Evolutionary conservation across 2,797 vertebrate species (phyloP), one percentile per base, ranked within the genome.

Genomic region (Scarus forsteni): DNA sequence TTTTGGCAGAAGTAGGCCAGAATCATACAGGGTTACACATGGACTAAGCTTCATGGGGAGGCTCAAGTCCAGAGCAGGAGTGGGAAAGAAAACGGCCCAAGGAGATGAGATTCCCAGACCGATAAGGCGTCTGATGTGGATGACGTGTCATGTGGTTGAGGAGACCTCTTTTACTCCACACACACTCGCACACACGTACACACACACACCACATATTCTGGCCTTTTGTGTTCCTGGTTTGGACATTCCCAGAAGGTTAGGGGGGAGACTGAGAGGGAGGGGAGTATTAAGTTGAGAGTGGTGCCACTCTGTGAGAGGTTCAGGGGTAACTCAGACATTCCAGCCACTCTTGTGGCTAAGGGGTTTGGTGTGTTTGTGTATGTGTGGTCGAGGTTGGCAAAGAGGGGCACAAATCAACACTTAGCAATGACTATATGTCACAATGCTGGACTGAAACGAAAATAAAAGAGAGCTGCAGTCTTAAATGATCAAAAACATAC

Each of bases 221-320:
- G 67, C 39, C 45, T 76, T 77, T 75, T 75, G 68, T 77, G 65
- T 76, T 82, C 73, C 61, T 48, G 19, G 73, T 72, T 69, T 61
- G 76, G 71, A 81, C 64, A 12, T 92, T 90, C 82, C 85, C 83
- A 89, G 79, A 89, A 84, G 64, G 64, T 73, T 43, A 64, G 19
- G 50, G 52, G 60, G 57, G 10, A 12, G 43, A 40, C 55, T 70
- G n/a, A 18, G 7, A 15, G 55, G 36, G n/a, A 27, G 18, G 27
- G 50, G 62, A 60, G 60, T 74, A 68, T 85, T 80, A 75, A 79
- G 71, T 84, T 75, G 71, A 84, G 66, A 67, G 52, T 48, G 66
- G 91, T 94, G 83, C 92, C 90, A 92, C 90, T 80, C 89, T 80
- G 88, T 1, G 88, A 88, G 67, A 71, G 85, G 87, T 79, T 86